phyloP scores from a whole-genome alignment of 2,113 vertebrate species.

The Planiliza haematocheilus region DNA sequence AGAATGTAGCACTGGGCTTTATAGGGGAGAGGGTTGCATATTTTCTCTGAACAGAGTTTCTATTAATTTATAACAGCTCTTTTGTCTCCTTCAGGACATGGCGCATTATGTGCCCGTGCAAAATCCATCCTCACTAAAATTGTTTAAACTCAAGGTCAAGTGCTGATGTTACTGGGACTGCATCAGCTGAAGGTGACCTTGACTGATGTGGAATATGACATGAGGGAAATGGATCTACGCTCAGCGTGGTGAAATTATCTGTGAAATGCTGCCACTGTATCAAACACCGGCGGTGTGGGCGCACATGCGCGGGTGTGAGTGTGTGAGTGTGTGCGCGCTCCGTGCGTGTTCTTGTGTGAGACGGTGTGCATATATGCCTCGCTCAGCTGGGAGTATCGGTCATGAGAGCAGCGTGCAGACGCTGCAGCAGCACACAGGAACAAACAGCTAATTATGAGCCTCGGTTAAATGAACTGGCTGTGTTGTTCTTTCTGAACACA shows the following conservation, averaged over 20 bases:
- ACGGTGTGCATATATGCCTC: constrained; percentile 54
- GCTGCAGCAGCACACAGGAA: constrained; percentile 50
- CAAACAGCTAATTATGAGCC: constrained; percentile 47
- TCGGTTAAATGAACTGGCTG: constrained; percentile 14
- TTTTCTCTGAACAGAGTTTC: constrained; percentile 57
- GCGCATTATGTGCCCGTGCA: constrained; percentile 73
- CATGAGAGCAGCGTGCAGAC: constrained; percentile 58
- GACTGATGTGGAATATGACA: constrained; percentile 80
- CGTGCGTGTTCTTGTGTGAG: constrained; percentile 59
- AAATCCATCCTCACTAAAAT: constrained; percentile 77
- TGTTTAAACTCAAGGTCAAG: constrained; percentile 81
- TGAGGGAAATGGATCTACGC: constrained; percentile 79
- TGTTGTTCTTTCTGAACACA: background rate
- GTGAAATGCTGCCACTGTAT: constrained; percentile 80
- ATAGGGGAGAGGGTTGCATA: constrained; percentile 37
- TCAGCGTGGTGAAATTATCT: constrained; percentile 77
- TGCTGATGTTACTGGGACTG: constrained; percentile 69
- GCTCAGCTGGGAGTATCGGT: constrained; percentile 56
- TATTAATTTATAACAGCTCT: constrained; percentile 74
- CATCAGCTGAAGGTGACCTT: constrained; percentile 80
- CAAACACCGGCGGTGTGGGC: constrained; percentile 65
- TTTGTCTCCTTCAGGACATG: constrained; percentile 73
- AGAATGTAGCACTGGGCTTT: constrained; percentile 46
- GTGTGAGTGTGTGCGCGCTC: constrained; percentile 12
- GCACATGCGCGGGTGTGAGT: constrained; percentile 3